phyloP scores from a whole-genome alignment of 1,140 invertebrate genomes.

The Ditylenchus dipsaci region DNA sequence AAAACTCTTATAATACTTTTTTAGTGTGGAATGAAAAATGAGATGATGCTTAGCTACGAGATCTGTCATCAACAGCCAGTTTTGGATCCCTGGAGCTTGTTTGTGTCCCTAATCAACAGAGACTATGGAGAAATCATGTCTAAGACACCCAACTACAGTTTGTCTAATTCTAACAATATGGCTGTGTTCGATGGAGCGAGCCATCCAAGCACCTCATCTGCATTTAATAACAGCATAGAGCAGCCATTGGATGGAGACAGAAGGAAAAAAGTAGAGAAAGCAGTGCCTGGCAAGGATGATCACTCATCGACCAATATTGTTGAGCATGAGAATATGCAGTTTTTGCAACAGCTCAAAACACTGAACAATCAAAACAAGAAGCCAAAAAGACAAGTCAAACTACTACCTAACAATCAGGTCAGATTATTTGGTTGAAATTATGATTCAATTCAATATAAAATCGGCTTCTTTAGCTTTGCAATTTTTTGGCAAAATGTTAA shows the following conservation, averaged over 20 bases:
- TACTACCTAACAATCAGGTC: conserved; percentile 10
- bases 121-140: conserved; percentile 45
- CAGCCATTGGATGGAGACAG: background rate
- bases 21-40: conserved; percentile 42
- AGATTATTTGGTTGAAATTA: background rate
- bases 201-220: background rate
- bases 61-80: background rate
- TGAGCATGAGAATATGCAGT: conserved; percentile 16
- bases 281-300: background rate
- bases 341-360: conserved; percentile 9
- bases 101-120: conserved; percentile 26
- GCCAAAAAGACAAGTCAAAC: conserved; percentile 8
- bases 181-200: background rate
- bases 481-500: too few relatives aligned
- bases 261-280: background rate
- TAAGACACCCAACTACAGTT: background rate
- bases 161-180: conserved; percentile 19
- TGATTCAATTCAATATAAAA: too few relatives aligned
- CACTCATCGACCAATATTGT: conserved; percentile 8
- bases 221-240: background rate
- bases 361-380: conserved; percentile 13
- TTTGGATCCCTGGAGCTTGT: conserved; percentile 33
- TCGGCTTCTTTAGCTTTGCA: too few relatives aligned
- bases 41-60: conserved; percentile 33
- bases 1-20: too few relatives aligned